A percentile compares a stretch with the other conserved stretches of the same genome.
Evolutionary conservation across 2,888 invertebrate species (phyloP).

Genomic region (Pyrocoelia pectoralis): DNA sequence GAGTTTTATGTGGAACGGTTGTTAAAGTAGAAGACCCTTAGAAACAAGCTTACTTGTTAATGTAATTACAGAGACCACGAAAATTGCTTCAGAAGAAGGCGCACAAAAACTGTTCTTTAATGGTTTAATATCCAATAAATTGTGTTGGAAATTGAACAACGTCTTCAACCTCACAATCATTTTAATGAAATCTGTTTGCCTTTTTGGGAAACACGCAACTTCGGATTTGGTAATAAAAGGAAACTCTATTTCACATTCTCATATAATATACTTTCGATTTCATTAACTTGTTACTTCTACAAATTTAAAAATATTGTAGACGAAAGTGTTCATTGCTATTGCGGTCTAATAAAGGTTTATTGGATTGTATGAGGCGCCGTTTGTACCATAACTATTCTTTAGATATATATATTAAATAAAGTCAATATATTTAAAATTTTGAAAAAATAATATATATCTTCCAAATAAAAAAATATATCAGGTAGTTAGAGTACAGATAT

Average conservation of each 20-base stretch:
- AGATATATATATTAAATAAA: too few species aligned
- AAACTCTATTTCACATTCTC: not conserved
- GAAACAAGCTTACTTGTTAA: slow-evolving; percentile 24
- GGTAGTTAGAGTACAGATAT: too few species aligned
- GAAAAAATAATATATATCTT: too few species aligned
- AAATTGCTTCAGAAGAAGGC: slow-evolving; percentile 18
- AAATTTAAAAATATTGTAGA: too few species aligned
- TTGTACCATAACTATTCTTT: too few species aligned
- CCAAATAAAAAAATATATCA: too few species aligned
- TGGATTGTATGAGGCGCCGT: too few species aligned
- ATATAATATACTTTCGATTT: not conserved
- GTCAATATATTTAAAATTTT: too few species aligned
- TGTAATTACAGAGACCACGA: slow-evolving; percentile 23
- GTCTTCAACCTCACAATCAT: not conserved
- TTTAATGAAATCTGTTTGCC: not conserved
- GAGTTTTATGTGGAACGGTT: slow-evolving; percentile 14
- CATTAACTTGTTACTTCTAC: too few species aligned
- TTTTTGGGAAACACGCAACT: not conserved
- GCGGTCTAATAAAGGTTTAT: too few species aligned
- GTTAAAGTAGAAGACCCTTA: slow-evolving; percentile 22
- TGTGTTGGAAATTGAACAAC: slow-evolving; percentile 6
- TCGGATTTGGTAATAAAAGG: not conserved
- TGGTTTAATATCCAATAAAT: slow-evolving; percentile 19
- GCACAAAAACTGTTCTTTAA: slow-evolving; percentile 17
- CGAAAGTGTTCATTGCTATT: too few species aligned